Base-by-base conservation (phyloP, 2,113 vertebrate species). In the cattle (Bos taurus) region DNA sequence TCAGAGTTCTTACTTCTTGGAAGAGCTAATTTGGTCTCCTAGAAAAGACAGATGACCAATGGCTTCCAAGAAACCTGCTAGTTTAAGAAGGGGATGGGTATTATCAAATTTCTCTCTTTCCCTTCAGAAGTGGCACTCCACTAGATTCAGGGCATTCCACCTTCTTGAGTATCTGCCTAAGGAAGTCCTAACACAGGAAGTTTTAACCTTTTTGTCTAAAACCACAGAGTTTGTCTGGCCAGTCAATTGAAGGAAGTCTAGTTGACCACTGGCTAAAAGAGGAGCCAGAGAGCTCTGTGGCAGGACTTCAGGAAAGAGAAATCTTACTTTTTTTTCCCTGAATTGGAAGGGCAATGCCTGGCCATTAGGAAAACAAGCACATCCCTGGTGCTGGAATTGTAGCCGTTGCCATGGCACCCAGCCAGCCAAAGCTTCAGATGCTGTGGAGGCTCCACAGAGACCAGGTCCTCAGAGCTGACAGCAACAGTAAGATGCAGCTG, bases 321-420 rank as follows among this genome's bases (percentile, higher is more conserved):
- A 95, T 23, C 71, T 67, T 54, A 46, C n/a, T 78, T 59, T 36
- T 83, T 77, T 60, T 12, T 33, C 78, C 46, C 64, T 57, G 26
- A 85, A 52, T n/a, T 28, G 28, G 50, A 86, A 95, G 46, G 71
- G 43, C 62, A 57, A 26, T 2, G 36, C 71, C 82, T 62, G 33
- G 56, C 71, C 94, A 80, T 93, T 96, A 77, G 91, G 80, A 97
- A 97, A 98, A 77, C 83, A 95, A 97, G 90, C 84, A 85, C 92
- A 95, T 92, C 36, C 43, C 83, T 84, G 59, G 46, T 64, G 17
- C 10, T 52, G 43, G 62, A 64, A 96, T 36, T 54, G 19, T 71
- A 90, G 59, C 88, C 1, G 97, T 97, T 97, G 96, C 97, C 97
- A 97, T 98, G 97, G 88, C 86, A 85, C 15, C 94, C 95, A 92